A percentile compares a stretch with the other conserved stretches of the same genome.
Evolutionary conservation across 2,797 vertebrate genomes (phyloP).

Genomic region (Fistularia tabacaria): DNA sequence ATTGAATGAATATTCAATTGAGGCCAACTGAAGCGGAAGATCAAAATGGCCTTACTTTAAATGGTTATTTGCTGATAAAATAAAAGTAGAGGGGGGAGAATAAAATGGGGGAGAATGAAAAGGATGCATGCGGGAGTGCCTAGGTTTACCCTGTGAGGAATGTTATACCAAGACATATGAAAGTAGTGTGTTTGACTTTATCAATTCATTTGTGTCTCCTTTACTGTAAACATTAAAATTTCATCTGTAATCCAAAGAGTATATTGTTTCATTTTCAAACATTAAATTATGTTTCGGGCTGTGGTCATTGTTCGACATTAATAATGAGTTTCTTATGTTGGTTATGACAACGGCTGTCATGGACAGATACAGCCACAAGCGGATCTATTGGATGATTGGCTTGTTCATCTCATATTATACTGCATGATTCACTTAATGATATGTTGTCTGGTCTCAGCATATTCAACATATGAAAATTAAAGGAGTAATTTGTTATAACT

Average conservation of each 20-base stretch:
- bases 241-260: conserved; percentile 37
- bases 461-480: too few relatives aligned
- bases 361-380: too few relatives aligned
- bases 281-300: too few relatives aligned
- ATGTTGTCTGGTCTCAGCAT: too few relatives aligned
- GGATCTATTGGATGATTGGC: too few relatives aligned
- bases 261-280: not conserved
- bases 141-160: conserved; percentile 65
- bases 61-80: conserved; percentile 79
- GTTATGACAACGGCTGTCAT: too few relatives aligned
- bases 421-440: too few relatives aligned
- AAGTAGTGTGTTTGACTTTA: conserved; percentile 62
- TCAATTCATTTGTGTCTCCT: conserved; percentile 63
- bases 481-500: too few relatives aligned
- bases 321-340: too few relatives aligned
- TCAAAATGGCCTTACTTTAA: conserved; percentile 83
- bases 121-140: conserved; percentile 64
- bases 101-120: conserved; percentile 58
- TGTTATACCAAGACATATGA: conserved; percentile 63
- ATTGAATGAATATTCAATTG: conserved; percentile 84
- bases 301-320: too few relatives aligned
- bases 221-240: conserved; percentile 69
- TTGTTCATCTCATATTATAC: too few relatives aligned
- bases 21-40: conserved; percentile 79
- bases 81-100: conserved; percentile 60